Conservation (phyloP, 2,113 vertebrate species). For the Scartelaos histophorus region DNA sequence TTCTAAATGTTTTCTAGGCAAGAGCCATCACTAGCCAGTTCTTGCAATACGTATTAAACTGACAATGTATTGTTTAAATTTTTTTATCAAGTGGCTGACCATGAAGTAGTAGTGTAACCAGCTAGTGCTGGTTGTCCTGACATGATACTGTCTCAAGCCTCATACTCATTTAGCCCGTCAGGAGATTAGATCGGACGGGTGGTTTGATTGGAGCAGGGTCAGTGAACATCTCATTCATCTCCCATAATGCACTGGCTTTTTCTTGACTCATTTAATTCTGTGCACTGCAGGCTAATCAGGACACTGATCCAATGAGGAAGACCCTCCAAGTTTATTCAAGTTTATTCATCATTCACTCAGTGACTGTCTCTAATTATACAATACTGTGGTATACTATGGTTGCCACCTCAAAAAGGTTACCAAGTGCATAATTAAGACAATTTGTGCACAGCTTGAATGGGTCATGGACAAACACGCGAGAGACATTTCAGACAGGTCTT, state of each 20-base stretch:
- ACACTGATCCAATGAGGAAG: slow-evolving; percentile 73
- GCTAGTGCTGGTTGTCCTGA: slow-evolving; percentile 30
- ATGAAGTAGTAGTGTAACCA: not conserved
- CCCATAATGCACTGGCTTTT: slow-evolving; percentile 27
- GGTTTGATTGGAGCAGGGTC: slow-evolving; percentile 75
- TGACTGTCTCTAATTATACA: not conserved
- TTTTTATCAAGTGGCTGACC: not conserved
- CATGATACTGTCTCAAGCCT: slow-evolving; percentile 49
- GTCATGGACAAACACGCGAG: not conserved
- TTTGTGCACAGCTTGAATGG: not conserved
- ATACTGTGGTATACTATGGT: not conserved
- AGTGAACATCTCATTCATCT: slow-evolving; percentile 71
- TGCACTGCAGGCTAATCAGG: slow-evolving; percentile 71
- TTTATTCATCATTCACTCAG: slow-evolving; percentile 20
- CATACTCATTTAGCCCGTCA: slow-evolving; percentile 59
- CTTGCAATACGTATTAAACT: not conserved
- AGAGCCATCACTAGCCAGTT: not conserved
- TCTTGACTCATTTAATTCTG: slow-evolving; percentile 59
- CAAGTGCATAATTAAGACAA: not conserved
- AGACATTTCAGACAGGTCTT: not conserved
- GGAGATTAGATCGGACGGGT: slow-evolving; percentile 75
- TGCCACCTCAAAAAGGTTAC: not conserved
- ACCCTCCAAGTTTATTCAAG: slow-evolving; percentile 63
- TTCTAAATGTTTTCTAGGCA: not conserved
- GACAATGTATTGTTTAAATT: not conserved